phyloP scores from a whole-genome alignment of 2,888 invertebrate species.

The Gastrophysa polygoni region DNA sequence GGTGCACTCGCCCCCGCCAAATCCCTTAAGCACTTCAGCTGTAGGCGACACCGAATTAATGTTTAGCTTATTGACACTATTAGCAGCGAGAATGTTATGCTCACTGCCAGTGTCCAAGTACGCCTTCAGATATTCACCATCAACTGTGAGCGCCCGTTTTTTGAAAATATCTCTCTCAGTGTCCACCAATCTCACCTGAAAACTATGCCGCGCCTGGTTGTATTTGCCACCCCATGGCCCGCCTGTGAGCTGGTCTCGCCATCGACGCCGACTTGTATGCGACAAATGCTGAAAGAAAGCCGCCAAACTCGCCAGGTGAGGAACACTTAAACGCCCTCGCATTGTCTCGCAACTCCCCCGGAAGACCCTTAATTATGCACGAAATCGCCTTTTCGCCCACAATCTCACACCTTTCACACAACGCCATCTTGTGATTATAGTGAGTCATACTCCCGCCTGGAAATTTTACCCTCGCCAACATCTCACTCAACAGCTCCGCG shows the following conservation, averaged over 20 bases:
- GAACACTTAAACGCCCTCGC: background rate
- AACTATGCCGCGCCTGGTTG: too few relatives aligned
- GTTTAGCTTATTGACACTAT: too few relatives aligned
- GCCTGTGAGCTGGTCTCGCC: background rate
- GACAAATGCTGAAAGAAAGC: background rate
- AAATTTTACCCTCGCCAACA: slow-evolving; percentile 20
- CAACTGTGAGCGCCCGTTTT: too few relatives aligned
- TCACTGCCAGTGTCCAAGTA: too few relatives aligned
- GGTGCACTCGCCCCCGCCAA: too few relatives aligned
- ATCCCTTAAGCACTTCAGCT: too few relatives aligned
- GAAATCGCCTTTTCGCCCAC: background rate
- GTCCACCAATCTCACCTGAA: too few relatives aligned
- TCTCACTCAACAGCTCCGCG: slow-evolving; percentile 38
- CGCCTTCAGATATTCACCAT: too few relatives aligned
- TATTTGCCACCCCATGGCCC: background rate
- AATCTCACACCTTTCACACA: background rate
- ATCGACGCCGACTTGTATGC: background rate
- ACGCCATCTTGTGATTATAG: background rate
- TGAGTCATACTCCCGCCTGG: background rate
- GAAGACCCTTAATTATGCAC: background rate
- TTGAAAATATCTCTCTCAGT: too few relatives aligned
- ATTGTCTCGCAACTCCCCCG: background rate
- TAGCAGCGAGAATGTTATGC: too few relatives aligned
- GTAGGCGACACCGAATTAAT: too few relatives aligned
- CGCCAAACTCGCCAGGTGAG: background rate